Conservation (phyloP, 1,140 invertebrate species). For the Pygmarrhopalites habei region DNA sequence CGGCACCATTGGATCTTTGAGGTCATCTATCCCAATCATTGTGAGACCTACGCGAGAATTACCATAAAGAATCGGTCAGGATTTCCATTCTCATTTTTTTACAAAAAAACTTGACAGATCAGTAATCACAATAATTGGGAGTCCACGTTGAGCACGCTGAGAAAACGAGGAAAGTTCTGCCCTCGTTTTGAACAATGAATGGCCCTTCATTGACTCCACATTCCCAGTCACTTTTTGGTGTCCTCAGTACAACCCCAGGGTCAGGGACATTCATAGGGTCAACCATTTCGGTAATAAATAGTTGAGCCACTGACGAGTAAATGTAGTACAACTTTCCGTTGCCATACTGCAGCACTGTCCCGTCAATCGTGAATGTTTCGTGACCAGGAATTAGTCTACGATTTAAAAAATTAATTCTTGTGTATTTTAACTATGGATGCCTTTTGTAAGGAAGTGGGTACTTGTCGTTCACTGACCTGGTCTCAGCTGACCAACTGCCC, state of each 20-base stretch:
- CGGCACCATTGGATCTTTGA: constrained; percentile 20
- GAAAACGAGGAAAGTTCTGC: constrained; percentile 29
- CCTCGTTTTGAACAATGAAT: constrained; percentile 27
- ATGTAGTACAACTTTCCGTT: constrained; percentile 26
- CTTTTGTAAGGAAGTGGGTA: too few relatives aligned
- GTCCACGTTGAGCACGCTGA: constrained; percentile 30
- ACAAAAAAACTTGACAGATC: too few relatives aligned
- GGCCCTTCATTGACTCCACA: constrained; percentile 28
- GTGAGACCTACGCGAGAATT: too few relatives aligned
- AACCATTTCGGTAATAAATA: constrained; percentile 29
- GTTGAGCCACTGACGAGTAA: constrained; percentile 17
- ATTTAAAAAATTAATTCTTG: too few relatives aligned
- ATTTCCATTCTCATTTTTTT: too few relatives aligned
- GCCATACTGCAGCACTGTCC: constrained; percentile 25
- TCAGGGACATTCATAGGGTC: constrained; percentile 21
- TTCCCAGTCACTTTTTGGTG: constrained; percentile 19
- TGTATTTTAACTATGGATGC: too few relatives aligned
- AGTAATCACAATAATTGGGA: constrained; percentile 22
- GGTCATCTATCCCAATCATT: constrained; percentile 31
- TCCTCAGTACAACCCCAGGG: constrained; percentile 9
- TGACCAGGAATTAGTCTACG: constrained; percentile 5
- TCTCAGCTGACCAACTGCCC: constrained; percentile 9
- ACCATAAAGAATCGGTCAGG: too few relatives aligned
- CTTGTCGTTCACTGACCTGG: too few relatives aligned
- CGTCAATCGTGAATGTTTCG: constrained; percentile 30